Conservation (phyloP, 2,888 invertebrate species). For the Pediacus dermestoides region DNA sequence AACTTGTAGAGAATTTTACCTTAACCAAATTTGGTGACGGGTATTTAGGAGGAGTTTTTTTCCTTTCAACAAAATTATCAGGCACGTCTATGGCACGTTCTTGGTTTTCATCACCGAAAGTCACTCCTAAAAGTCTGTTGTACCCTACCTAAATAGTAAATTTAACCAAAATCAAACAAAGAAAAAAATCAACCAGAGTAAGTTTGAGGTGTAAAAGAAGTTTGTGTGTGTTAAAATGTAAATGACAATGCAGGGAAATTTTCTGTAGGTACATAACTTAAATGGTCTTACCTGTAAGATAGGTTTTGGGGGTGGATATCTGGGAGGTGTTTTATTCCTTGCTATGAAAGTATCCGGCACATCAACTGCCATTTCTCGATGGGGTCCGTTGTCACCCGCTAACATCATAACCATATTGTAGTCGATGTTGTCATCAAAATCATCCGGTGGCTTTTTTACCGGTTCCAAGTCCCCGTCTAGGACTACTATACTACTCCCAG, state of each 20-base stretch:
- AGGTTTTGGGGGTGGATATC: conserved; percentile 79
- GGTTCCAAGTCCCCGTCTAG: conserved; percentile 69
- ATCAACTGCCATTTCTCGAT: conserved; percentile 98
- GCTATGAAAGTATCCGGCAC: conserved; percentile 93
- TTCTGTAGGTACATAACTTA: too few relatives aligned
- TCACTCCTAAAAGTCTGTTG: conserved; percentile 47
- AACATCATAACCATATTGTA: conserved; percentile 77
- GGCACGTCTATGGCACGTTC: conserved; percentile 87
- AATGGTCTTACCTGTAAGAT: conserved; percentile 36
- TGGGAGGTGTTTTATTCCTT: conserved; percentile 84
- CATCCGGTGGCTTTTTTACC: conserved; percentile 56
- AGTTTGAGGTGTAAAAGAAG: too few relatives aligned
- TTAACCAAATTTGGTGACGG: conserved; percentile 52
- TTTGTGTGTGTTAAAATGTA: too few relatives aligned
- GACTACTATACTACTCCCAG: conserved; percentile 78
- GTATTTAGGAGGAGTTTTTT: conserved; percentile 70
- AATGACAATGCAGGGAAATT: too few relatives aligned
- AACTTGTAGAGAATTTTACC: too few relatives aligned
- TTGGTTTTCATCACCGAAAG: conserved; percentile 48
- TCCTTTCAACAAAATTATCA: conserved; percentile 78
- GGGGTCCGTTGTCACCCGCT: conserved; percentile 86
- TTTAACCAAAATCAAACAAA: too few relatives aligned
- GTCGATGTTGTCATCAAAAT: conserved; percentile 55
- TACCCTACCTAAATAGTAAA: conserved; percentile 43
- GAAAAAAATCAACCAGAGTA: too few relatives aligned